Conservation (phyloP, 2,888 invertebrate genomes). For the Leptinotarsa tumamoca region DNA sequence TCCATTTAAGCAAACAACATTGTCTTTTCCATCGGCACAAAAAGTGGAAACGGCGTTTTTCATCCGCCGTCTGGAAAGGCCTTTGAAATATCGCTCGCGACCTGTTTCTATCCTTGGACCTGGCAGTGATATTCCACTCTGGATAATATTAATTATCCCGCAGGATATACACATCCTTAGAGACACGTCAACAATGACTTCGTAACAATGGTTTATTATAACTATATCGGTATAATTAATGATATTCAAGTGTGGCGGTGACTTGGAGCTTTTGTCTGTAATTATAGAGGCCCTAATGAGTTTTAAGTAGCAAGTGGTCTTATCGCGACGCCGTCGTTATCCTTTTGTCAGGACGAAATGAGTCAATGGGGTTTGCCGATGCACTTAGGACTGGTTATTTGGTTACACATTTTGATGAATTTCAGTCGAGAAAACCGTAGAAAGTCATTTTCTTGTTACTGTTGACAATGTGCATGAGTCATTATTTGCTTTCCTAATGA, state of each 20-base stretch:
- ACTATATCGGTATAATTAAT: constrained; percentile 65
- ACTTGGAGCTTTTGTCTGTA: constrained; percentile 63
- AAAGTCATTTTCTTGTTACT: too few relatives aligned
- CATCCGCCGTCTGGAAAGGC: constrained; percentile 29
- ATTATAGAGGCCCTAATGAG: constrained; percentile 62
- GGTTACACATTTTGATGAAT: neutral
- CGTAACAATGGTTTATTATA: constrained; percentile 65
- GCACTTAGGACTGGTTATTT: neutral
- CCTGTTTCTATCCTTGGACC: constrained; percentile 52
- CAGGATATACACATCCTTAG: constrained; percentile 63
- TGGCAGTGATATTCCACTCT: constrained; percentile 48
- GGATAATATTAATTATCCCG: constrained; percentile 62
- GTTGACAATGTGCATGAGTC: too few relatives aligned
- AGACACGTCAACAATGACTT: constrained; percentile 64
- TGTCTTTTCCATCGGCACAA: constrained; percentile 29
- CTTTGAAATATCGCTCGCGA: constrained; percentile 40
- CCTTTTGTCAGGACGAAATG: constrained; percentile 39
- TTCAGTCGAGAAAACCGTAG: neutral
- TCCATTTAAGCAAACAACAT: constrained; percentile 38
- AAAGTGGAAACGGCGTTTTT: constrained; percentile 34
- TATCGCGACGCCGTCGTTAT: constrained; percentile 47
- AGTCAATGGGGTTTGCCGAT: constrained; percentile 15
- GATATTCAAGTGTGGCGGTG: constrained; percentile 63
- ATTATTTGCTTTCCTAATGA: too few relatives aligned
- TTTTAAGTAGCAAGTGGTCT: constrained; percentile 59